A percentile compares a stretch with the other conserved stretches of the same genome.
These are phyloP conservation scores for Crematogaster levior DNA, from an alignment of 2,888 invertebrate genomes.

Conservation along the genomic window DNA sequence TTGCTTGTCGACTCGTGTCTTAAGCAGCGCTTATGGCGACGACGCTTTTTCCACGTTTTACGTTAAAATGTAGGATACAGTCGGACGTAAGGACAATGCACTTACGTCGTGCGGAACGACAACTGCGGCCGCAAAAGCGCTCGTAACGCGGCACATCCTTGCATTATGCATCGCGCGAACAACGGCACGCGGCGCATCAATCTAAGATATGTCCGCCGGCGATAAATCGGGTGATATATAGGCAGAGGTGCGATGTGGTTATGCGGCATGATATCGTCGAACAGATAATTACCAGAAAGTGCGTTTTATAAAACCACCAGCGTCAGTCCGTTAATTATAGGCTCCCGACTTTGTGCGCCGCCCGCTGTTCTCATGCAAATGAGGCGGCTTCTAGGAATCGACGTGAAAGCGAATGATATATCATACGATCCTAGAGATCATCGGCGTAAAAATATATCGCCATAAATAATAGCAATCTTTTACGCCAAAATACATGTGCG, in stretches of 20 bases:
- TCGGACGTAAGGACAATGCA: slow-evolving; percentile 40
- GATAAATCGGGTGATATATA: slow-evolving; percentile 69
- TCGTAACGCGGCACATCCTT: slow-evolving; percentile 50
- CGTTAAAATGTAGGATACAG: slow-evolving; percentile 35
- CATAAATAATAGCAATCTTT: slow-evolving; percentile 23
- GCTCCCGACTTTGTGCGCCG: slow-evolving; percentile 57
- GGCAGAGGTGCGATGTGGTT: slow-evolving; percentile 53
- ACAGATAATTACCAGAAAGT: slow-evolving; percentile 68
- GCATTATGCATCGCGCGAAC: slow-evolving; percentile 64
- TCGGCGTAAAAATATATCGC: neutral
- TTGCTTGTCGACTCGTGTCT: slow-evolving; percentile 17
- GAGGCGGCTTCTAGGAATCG: slow-evolving; percentile 54
- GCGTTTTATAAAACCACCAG: slow-evolving; percentile 65
- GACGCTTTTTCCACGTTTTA: slow-evolving; percentile 26
- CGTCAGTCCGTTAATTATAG: slow-evolving; percentile 68
- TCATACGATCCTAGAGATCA: slow-evolving; percentile 2
- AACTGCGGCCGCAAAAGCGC: slow-evolving; percentile 40
- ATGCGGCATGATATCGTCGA: slow-evolving; percentile 61
- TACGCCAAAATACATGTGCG: neutral
- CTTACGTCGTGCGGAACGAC: slow-evolving; percentile 39
- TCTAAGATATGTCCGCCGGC: slow-evolving; percentile 64
- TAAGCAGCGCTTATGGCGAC: slow-evolving; percentile 15
- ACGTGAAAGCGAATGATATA: slow-evolving; percentile 38
- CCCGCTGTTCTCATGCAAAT: slow-evolving; percentile 34
- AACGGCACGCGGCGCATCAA: slow-evolving; percentile 61